Evolutionary conservation across 2,888 invertebrate genomes (phyloP).

Genomic region (Stenurella melanura): DNA sequence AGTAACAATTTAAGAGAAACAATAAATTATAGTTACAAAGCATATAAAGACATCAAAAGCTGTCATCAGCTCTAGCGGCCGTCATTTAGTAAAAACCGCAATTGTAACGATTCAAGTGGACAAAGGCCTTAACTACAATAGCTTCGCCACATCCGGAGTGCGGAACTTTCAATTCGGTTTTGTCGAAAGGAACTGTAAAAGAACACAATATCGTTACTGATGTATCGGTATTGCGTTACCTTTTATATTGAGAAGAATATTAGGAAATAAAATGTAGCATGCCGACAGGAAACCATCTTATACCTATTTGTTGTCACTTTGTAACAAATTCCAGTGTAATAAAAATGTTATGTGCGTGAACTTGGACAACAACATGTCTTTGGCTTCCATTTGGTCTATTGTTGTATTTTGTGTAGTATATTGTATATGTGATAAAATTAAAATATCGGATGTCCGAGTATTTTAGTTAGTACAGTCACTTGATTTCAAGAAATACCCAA

Average conservation of each 20-base stretch:
- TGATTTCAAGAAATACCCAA: too few species aligned
- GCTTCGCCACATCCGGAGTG: constrained; percentile 60
- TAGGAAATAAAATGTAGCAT: constrained; percentile 40
- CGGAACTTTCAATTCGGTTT: constrained; percentile 51
- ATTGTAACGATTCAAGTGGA: constrained; percentile 61
- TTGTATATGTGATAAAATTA: neutral
- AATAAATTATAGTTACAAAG: constrained; percentile 26
- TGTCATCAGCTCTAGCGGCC: constrained; percentile 49
- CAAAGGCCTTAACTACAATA: constrained; percentile 52
- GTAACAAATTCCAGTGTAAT: constrained; percentile 42
- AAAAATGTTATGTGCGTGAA: constrained; percentile 45
- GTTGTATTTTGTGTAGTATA: constrained; percentile 31
- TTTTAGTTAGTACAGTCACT: neutral
- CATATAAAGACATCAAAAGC: constrained; percentile 51
- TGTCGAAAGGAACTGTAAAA: constrained; percentile 46
- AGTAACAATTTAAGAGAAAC: neutral
- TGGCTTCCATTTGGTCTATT: constrained; percentile 35
- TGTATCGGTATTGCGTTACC: constrained; percentile 45
- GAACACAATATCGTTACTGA: constrained; percentile 48
- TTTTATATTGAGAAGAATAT: neutral
- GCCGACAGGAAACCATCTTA: constrained; percentile 51
- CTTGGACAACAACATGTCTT: constrained; percentile 32
- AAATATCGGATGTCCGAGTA: neutral
- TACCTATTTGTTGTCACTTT: constrained; percentile 47
- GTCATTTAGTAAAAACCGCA: constrained; percentile 62